These are phyloP conservation scores for Drosophila littoralis DNA, from an alignment of 1,140 invertebrate genomes.

Conservation along the genomic window DNA sequence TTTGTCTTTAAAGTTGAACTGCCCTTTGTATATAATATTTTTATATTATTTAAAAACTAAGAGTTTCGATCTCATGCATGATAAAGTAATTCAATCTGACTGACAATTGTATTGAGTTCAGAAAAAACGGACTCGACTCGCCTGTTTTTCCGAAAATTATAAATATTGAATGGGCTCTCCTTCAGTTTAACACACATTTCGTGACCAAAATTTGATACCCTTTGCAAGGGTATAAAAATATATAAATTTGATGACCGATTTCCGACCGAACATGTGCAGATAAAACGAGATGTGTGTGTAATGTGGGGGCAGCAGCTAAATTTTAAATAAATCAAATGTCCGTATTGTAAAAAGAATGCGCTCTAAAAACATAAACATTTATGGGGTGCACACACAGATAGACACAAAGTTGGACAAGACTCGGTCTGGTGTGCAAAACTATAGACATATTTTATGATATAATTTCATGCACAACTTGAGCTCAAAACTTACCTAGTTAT, in stretches of 20 bases:
- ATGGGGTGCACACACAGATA: background rate
- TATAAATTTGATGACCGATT: conserved; percentile 20
- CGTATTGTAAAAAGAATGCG: background rate
- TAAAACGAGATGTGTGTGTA: background rate
- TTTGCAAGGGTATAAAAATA: conserved; percentile 1
- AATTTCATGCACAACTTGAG: no score
- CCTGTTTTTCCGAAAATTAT: no score
- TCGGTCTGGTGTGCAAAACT: no score
- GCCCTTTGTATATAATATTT: no score
- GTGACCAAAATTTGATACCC: background rate
- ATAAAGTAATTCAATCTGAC: no score
- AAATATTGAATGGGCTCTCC: background rate
- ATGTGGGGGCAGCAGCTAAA: background rate
- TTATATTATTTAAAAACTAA: no score
- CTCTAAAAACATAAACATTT: conserved; percentile 1
- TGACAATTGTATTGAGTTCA: no score
- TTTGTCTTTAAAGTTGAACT: no score
- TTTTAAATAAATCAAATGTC: background rate
- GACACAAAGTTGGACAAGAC: background rate
- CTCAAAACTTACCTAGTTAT: no score
- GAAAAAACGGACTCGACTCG: no score
- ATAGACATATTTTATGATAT: no score
- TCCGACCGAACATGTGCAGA: background rate
- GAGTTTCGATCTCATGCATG: no score
- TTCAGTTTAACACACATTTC: background rate